Evolutionary conservation across 2,888 invertebrate genomes (phyloP), one percentile per base, ranked within the genome.

Genomic region (Pachydiplax longipennis): DNA sequence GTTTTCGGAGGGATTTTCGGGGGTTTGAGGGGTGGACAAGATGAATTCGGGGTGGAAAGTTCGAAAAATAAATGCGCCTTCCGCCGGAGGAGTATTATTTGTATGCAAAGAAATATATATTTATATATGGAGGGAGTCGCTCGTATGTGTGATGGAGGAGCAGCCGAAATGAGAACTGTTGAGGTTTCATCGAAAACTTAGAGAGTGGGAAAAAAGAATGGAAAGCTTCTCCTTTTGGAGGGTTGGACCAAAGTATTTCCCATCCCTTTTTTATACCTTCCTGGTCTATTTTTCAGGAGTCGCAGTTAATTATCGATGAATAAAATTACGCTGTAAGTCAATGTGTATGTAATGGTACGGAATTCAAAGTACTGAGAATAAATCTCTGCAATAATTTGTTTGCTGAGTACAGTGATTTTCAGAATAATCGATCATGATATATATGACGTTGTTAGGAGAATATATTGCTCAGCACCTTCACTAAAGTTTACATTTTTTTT

Each of bases 81-180:
- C 18, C 22, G 65, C 35, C 8, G 22, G 35, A 10, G 37, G 61
- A 61, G 87, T 87, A 87, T 87, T 87, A 87, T 87, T 87, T 87
- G 87, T 58, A 87, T 87, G 87, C 87, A 87, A 87, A 87, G 31
- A 87, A 87, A 87, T 87, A 83, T 58, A 83, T 83, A 53, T 53
- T 53, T 53, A 83, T 31, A 87, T 37, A 53, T 37, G 53, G 35
- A 87, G n/a, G 87, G 87, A 18, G 15, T 4, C 31, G 61, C 15
- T 22, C 12, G 61, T 83, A 53, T 87, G 87, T 37, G 61, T 87
- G 87, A 87, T 87, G 87, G 61, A 87, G 37, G 87, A 35, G 83
- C 25, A 58, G 58, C 31, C 87, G 61, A 61, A 87, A 87, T 87
- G 87, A 87, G 87, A 61, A 87, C 37, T 87, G 87, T 87, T 87